Evolutionary conservation across 2,797 vertebrate species (phyloP).

Genomic region (Morelia viridis): DNA sequence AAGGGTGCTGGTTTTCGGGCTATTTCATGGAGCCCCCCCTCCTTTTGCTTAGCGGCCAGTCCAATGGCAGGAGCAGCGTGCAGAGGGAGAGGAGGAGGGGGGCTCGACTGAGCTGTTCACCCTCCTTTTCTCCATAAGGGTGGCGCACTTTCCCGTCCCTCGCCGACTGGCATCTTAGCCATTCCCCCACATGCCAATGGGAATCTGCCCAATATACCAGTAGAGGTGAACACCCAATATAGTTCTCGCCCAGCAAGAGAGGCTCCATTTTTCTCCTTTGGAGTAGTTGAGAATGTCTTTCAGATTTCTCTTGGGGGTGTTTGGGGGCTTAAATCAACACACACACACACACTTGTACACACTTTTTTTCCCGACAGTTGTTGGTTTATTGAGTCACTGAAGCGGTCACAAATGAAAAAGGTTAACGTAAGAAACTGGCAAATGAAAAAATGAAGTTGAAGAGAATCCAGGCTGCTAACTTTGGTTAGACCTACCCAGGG

Average conservation of each 20-base stretch:
- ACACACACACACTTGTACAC: background rate
- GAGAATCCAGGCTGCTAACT: accelerated
- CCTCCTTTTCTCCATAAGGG: too few species aligned
- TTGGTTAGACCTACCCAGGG: background rate
- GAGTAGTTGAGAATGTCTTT: background rate
- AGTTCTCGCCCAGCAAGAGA: background rate
- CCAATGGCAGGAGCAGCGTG: too few species aligned
- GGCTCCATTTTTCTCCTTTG: background rate
- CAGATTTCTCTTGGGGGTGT: background rate
- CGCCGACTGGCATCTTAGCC: too few species aligned
- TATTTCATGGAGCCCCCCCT: too few species aligned
- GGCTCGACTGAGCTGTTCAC: too few species aligned
- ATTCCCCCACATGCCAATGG: too few species aligned
- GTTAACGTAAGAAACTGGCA: accelerated
- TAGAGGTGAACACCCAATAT: too few species aligned
- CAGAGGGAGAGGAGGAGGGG: too few species aligned
- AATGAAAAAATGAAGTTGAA: background rate
- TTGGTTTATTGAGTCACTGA: slow-evolving; percentile 55
- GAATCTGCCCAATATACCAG: too few species aligned
- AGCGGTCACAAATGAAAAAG: slow-evolving; percentile 38
- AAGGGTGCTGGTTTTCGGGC: too few species aligned
- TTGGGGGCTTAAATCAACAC: background rate
- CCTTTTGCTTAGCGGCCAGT: too few species aligned
- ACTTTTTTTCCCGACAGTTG: slow-evolving; percentile 24
- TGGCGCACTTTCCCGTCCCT: too few species aligned